Evolutionary conservation across 2,113 vertebrate species (phyloP).

Genomic region (Blennius ocellaris): DNA sequence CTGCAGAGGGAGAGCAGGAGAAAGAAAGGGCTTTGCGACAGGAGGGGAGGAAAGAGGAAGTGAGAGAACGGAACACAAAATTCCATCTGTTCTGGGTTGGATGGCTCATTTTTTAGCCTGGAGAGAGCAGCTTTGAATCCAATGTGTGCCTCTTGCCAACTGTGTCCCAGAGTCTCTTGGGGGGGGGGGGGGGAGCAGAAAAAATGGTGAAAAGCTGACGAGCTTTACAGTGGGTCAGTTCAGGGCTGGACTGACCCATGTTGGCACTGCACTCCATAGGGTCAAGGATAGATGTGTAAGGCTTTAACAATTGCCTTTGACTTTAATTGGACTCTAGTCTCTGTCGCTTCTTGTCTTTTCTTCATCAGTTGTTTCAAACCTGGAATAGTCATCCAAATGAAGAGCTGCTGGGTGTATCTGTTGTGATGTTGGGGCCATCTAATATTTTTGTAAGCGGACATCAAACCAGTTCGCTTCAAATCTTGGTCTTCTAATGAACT

Average conservation of each 20-base stretch:
- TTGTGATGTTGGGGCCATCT: slow-evolving; percentile 20
- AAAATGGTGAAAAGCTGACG: slow-evolving; percentile 62
- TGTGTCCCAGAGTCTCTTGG: slow-evolving; percentile 78
- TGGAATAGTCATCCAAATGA: slow-evolving; percentile 28
- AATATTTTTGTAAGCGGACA: slow-evolving; percentile 9
- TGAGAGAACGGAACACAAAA: slow-evolving; percentile 73
- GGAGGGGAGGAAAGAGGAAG: slow-evolving; percentile 56
- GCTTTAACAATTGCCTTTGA: slow-evolving; percentile 11
- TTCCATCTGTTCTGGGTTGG: slow-evolving; percentile 85
- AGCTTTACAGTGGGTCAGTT: slow-evolving; percentile 60
- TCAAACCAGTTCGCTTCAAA: slow-evolving; percentile 8
- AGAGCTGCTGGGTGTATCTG: slow-evolving; percentile 5
- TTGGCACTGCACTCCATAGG: slow-evolving; percentile 18
- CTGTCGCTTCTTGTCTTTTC: slow-evolving; percentile 8
- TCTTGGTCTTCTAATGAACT: slow-evolving; percentile 10
- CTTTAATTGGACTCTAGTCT: slow-evolving; percentile 23
- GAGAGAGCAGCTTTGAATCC: slow-evolving; percentile 83
- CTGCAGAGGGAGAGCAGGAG: slow-evolving; percentile 44
- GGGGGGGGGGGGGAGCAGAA: slow-evolving; percentile 65
- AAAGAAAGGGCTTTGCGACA: slow-evolving; percentile 42
- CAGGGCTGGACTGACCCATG: slow-evolving; percentile 52
- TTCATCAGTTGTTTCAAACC: slow-evolving; percentile 15
- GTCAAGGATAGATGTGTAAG: slow-evolving; percentile 25
- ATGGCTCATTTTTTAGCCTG: slow-evolving; percentile 79
- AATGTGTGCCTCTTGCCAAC: slow-evolving; percentile 81